phyloP scores from a whole-genome alignment of 2,113 vertebrate species.

The Bos taurus region ARS-UCD2.0 NC_037354.1:8769501-8770000 shows the following conservation, averaged over 20 bases:
- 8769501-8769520: not conserved
- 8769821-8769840: too few species aligned
- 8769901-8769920: fast-evolving
- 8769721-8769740: not conserved
- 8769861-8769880: not conserved
- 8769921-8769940: not conserved
- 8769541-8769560: not conserved
- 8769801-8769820: not conserved
- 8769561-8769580: not conserved
- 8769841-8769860: not conserved
- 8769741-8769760: not conserved
- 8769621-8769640: not conserved
- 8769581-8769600: not conserved
- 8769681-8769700: not conserved
- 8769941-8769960: not conserved
- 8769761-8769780: not conserved
- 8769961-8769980: not conserved
- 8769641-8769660: not conserved
- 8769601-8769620: not conserved
- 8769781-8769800: not conserved
- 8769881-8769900: not conserved
- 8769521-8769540: not conserved
- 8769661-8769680: not conserved
- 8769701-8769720: not conserved
- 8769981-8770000: not conserved